phyloP scores from a whole-genome alignment of 2,113 vertebrate genomes.

The Salvelinus sp. region DNA sequence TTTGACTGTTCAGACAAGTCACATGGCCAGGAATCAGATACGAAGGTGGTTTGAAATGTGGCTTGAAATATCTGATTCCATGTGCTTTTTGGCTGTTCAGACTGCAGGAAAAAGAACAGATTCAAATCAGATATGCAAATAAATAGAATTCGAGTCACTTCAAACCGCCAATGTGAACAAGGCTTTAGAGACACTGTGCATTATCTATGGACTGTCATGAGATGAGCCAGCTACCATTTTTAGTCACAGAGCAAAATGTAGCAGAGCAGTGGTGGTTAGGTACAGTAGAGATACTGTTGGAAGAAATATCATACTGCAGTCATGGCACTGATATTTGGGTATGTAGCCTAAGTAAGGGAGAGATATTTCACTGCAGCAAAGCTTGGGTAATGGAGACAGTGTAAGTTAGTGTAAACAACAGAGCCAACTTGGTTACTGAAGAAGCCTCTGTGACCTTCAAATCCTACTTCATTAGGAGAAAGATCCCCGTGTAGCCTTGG shows the following conservation, averaged over 20 bases:
- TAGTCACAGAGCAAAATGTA: background rate
- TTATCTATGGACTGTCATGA: background rate
- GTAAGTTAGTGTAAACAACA: background rate
- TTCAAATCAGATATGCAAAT: no score
- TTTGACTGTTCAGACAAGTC: no score
- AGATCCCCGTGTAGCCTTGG: background rate
- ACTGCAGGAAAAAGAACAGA: no score
- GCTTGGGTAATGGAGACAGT: background rate
- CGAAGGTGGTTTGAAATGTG: no score
- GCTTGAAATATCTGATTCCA: no score
- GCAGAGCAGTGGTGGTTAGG: no score
- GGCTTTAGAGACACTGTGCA: no score
- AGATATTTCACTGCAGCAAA: background rate
- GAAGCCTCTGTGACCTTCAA: background rate
- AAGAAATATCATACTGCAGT: background rate
- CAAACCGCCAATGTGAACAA: no score
- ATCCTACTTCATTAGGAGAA: background rate
- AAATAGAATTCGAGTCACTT: no score
- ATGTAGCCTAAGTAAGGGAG: background rate
- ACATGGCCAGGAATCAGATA: no score
- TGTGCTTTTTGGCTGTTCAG: no score
- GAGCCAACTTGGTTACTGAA: background rate
- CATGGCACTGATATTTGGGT: background rate
- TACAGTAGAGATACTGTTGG: background rate
- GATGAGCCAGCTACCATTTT: background rate